Base-by-base conservation (phyloP, 2,888 invertebrate species). In the Tubulanus polymorphus region DNA sequence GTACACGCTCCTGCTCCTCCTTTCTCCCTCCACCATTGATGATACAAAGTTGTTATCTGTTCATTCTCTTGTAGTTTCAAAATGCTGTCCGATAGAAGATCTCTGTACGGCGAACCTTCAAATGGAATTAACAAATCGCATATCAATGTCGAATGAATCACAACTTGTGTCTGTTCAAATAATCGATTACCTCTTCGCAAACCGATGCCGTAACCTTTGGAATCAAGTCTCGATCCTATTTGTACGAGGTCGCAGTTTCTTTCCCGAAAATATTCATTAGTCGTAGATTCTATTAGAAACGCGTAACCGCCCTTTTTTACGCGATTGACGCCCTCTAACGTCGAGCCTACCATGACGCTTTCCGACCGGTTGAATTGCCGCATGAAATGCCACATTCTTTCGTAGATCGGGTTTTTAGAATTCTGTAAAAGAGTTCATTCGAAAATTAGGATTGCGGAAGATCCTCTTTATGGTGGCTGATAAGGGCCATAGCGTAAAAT, bases 231-330 rank as follows among this genome's bases (percentile, higher is more conserved):
- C 0, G 95, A 95, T 0, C 95, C 96, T 54, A 97, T 91, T 82
- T 96, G 95, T n/a, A 94, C 96, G 50, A 97, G 82, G 75, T 96
- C 94, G 74, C 96, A 97, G 76, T 96, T 91, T 48, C 95, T 53
- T 61, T 78, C 75, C 12, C 79, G 93, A 90, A 15, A 93, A 74
- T 95, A 99, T 79, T 99, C 97, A 59, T 97, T 81, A 88, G 93
- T 94, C 0, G 96, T 93, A 0, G 94, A 95, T 81, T 99, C 97
- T 91, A 97, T 95, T 20, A 99, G 84, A 76, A 94, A 99, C 0
- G 97, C 97, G 79, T 96, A 99, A 79, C 95, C 90, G 90, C 93
- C 51, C 86, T 85, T 54, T 64, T 70, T 81, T 0, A 95, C 96
- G 48, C 89, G 82, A 65, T 87, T 84, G 27, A 95, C 90, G 0